Base-by-base conservation (phyloP, 2,797 vertebrate genomes). In the Pangasius sanitwongsei region DNA sequence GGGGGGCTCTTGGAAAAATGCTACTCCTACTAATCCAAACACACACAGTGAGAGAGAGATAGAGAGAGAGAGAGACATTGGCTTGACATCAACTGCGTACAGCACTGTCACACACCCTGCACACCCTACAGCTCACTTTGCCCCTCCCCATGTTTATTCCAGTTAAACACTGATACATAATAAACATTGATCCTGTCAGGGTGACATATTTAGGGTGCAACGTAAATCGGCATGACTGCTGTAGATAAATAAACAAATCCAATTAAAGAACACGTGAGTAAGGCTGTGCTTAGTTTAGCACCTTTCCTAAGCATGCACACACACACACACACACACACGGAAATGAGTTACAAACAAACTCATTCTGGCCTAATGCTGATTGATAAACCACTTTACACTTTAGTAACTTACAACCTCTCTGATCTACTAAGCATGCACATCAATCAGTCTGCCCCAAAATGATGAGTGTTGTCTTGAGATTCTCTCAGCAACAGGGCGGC, bases 401-500 rank as follows among this genome's bases (percentile, higher is more conserved):
- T 85, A 86, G 85, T 91, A 87, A 95, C 93, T 93, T 93, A 93
- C 89, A 92, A 89, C 86, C 69, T 77, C 86, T 88, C 89, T 91
- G 91, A 89, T 89, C 55, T 85, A 85, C 89, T 89, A 87, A 89
- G 91, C 89, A 91, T 91, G 87, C 28, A 65, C 87, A 89, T 91
- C 92, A 90, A 89, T 94, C 92, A 92, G 74, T 61, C 74, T 34
- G 70, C 25, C 48, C 91, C 87, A 34, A 50, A 93, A 91, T 93
- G 92, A 94, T 3, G 87, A 91, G 85, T 88, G 92, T 91, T 86
- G 85, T 86, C 69, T 87, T 93, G 92, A 88, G 91, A 94, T 92
- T 94, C 91, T 93, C 92, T 93, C 91, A 87, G 94, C 92, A 94
- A 95, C 92, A 82, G 89, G 74, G 80, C 59, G 87, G 67, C 59